phyloP scores from a whole-genome alignment of 2,797 vertebrate species.

The Sebastes cheni region DNA sequence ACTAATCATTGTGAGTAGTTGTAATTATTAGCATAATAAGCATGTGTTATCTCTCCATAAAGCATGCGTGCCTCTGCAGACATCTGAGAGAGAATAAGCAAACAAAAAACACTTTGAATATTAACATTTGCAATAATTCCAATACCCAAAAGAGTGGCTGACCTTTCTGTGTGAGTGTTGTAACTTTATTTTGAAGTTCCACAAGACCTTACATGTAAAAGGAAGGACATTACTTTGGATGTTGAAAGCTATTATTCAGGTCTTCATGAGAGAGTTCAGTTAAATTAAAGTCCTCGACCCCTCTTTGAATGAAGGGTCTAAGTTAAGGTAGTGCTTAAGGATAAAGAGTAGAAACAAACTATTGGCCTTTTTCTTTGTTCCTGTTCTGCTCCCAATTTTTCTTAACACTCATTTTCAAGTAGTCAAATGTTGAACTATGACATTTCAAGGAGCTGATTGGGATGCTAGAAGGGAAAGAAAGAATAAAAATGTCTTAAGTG shows the following conservation, averaged over 20 bases:
- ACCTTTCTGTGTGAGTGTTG: not conserved
- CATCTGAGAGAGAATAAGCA: not conserved
- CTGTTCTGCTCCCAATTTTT: not conserved
- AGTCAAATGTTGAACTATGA: conserved; percentile 10
- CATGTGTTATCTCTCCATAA: conserved; percentile 4
- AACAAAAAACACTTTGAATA: not conserved
- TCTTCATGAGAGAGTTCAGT: not conserved
- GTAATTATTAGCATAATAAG: conserved; percentile 17
- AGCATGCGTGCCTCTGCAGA: not conserved
- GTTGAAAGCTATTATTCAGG: not conserved
- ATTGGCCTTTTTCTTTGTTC: not conserved
- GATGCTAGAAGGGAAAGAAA: not conserved
- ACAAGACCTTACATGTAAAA: not conserved
- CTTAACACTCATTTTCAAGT: not conserved
- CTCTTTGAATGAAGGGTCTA: conserved; percentile 3
- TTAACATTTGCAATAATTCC: not conserved
- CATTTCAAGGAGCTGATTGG: conserved; percentile 15
- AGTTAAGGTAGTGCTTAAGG: not conserved
- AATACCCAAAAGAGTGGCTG: not conserved
- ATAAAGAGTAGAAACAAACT: not conserved
- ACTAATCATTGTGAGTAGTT: conserved; percentile 19
- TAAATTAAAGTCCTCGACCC: not conserved
- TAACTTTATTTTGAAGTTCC: not conserved
- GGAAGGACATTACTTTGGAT: not conserved
- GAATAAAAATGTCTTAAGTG: conserved; percentile 6